Conservation (phyloP, 1,140 invertebrate species). For the Sycophaga agraensis region DNA sequence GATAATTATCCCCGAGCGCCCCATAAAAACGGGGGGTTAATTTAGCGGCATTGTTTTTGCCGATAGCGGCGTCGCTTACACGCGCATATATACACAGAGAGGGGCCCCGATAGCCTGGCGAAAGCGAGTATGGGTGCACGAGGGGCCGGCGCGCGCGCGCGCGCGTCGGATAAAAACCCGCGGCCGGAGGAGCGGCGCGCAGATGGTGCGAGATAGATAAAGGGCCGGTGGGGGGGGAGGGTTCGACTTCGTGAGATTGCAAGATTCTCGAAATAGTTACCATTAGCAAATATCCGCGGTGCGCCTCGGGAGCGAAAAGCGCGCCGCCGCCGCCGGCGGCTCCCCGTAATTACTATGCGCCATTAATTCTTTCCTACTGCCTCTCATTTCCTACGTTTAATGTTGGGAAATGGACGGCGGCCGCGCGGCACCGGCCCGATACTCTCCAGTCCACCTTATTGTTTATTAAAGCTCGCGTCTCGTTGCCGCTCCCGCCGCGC, state of each 20-base stretch:
- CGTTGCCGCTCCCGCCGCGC: no score
- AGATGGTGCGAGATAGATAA: conserved; percentile 1
- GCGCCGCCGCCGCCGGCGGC: background rate
- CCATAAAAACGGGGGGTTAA: no score
- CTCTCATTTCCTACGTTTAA: background rate
- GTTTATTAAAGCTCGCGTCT: no score
- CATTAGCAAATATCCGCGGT: background rate
- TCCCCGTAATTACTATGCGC: conserved; percentile 7
- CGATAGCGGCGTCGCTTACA: no score
- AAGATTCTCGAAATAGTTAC: conserved; percentile 5
- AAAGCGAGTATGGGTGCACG: no score
- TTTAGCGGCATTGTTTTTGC: no score
- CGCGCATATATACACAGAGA: no score
- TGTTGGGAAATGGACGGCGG: background rate
- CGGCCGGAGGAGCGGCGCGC: background rate
- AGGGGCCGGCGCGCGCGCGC: no score
- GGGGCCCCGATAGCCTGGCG: no score
- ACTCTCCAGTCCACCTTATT: no score
- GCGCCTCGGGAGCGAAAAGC: background rate
- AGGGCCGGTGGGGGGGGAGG: background rate
- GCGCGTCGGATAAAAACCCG: no score
- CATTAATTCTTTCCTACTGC: conserved; percentile 39
- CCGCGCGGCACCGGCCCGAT: background rate
- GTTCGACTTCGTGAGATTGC: background rate
- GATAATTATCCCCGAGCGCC: no score